Evolutionary conservation across 1,140 invertebrate genomes (phyloP).

Genomic region (Melitaea cinxia): DNA sequence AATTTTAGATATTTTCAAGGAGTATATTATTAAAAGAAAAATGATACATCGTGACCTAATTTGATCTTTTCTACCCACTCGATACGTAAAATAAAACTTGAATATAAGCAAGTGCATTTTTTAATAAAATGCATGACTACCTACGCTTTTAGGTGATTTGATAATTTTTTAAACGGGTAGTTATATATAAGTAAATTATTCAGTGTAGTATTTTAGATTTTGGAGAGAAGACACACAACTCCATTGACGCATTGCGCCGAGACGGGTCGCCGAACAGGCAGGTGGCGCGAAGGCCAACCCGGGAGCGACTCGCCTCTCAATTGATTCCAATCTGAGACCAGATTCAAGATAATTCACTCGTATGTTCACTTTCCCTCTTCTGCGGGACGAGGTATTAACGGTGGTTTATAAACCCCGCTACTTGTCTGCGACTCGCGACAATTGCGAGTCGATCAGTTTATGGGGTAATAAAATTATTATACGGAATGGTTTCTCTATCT

Average conservation of each 20-base stretch:
- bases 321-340: slow-evolving; percentile 76
- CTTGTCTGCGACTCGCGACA: slow-evolving; percentile 6
- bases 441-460: slow-evolving; percentile 4
- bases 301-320: slow-evolving; percentile 69
- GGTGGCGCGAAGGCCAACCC: slow-evolving; percentile 68
- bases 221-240: slow-evolving; percentile 1
- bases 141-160: no score
- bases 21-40: no score
- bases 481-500: background rate
- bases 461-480: background rate
- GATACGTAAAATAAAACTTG: no score
- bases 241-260: slow-evolving; percentile 23
- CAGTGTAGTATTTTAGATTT: background rate
- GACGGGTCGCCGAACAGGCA: slow-evolving; percentile 48
- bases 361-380: slow-evolving; percentile 44
- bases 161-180: no score
- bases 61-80: no score
- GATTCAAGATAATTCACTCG: slow-evolving; percentile 60
- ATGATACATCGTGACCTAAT: no score
- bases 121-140: no score
- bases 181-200: no score
- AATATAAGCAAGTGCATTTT: no score
- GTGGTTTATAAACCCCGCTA: slow-evolving; percentile 18
- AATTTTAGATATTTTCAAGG: no score
- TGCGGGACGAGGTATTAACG: slow-evolving; percentile 25